Percentiles rank a stretch among this genome's conserved stretches.
Evolutionary conservation across 1,140 invertebrate genomes (phyloP).

Genomic region (Dreissena rostriformis): DNA sequence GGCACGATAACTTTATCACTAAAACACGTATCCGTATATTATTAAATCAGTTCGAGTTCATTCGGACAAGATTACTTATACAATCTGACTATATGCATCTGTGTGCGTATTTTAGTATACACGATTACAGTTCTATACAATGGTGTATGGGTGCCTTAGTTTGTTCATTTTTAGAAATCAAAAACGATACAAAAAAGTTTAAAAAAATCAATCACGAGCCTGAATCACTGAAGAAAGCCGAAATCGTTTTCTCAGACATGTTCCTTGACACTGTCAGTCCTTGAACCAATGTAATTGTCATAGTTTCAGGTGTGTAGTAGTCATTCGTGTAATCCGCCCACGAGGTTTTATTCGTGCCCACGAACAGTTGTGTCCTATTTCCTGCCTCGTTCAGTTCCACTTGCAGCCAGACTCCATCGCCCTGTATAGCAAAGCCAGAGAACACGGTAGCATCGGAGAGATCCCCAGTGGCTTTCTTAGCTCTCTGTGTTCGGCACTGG

Average conservation of each 20-base stretch:
- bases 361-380: neutral
- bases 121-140: no score
- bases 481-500: neutral
- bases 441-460: constrained; percentile 21
- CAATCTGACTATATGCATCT: no score
- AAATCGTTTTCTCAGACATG: neutral
- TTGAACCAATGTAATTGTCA: no score
- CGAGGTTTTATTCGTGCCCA: neutral
- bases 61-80: no score
- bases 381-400: constrained; percentile 11
- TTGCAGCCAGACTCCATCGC: neutral
- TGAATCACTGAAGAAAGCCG: neutral
- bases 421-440: constrained; percentile 13
- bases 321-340: constrained; percentile 4
- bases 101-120: no score
- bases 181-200: no score
- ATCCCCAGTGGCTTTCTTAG: neutral
- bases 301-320: neutral
- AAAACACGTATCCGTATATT: no score
- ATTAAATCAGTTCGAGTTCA: no score
- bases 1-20: no score
- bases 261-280: neutral
- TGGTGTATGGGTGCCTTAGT: no score
- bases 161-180: no score
- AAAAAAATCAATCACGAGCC: neutral